Base-by-base conservation (phyloP, 2,888 invertebrate genomes). In the Romanomermis culicivorax region DNA sequence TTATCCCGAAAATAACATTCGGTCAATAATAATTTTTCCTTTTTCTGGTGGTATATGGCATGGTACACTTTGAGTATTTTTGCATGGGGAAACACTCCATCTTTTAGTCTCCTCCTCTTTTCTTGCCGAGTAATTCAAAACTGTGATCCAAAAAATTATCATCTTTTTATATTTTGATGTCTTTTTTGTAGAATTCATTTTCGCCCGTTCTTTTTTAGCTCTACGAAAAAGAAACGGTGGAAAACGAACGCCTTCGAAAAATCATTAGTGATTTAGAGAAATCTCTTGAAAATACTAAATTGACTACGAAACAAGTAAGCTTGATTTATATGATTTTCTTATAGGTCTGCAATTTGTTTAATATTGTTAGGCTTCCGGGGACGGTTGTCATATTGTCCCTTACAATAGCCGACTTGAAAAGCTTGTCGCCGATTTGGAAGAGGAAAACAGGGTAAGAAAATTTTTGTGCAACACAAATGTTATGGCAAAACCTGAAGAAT, bases 351-450 rank as follows among this genome's bases (percentile, higher is more conserved):
- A 7, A 11, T 36, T 36, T 36, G 17, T 36, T 36, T 36, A 36
- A 11, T 36, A 36, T 11, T 36, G 7, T 27, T 11, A 49, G 50
- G 50, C 50, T 25, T 27, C 29, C 27, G 27, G 26, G 7, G 50
- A 27, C 50, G 29, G 50, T 29, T 7, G 25, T 25, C 29, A 29
- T 14, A 49, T 29, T 25, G 27, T 27, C 26, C 14, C 11, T 4
- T 27, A 29, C 50, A 23, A 29, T 45, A 49, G 11, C 7, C 25
- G 27, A 23, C 11, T 49, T 4, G 50, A 49, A 29, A 25, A 27
- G 23, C 29, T 7, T 11, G 29, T 64, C 47, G 56, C 59, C 24
- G 64, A 65, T 14, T 53, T 64, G 55, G 63, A 63, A 52, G 57
- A 61, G 42, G 59, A 62, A 30, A n/a, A 57, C 20, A 57, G 59